phyloP scores from a whole-genome alignment of 2,797 vertebrate species.

The Poliocrania exsul region DNA sequence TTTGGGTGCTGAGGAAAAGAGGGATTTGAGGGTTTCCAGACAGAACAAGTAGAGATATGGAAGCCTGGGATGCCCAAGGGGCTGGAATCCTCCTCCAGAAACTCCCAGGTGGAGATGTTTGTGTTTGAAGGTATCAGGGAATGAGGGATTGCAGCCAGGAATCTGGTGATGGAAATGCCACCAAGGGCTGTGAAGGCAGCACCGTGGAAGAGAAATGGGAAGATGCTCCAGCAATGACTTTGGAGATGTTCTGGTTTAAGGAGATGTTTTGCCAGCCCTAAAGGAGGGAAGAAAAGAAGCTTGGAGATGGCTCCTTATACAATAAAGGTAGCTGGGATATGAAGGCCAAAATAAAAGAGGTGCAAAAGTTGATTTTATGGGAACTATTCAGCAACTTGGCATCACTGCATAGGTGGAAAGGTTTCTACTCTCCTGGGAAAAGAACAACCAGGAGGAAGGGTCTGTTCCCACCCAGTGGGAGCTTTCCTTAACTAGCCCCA shows the following conservation, averaged over 20 bases:
- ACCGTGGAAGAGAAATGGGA: fast-evolving
- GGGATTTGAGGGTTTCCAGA: not conserved
- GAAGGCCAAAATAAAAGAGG: not conserved
- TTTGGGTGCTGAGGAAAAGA: not conserved
- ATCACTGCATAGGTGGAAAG: fast-evolving
- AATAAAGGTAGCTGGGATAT: not conserved
- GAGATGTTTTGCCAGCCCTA: not conserved
- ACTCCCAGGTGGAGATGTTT: fast-evolving
- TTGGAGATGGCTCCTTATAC: not conserved
- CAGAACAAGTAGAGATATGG: fast-evolving
- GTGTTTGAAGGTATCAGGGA: not conserved
- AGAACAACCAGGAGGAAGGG: not conserved
- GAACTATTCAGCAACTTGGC: too few species aligned
- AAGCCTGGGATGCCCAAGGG: not conserved
- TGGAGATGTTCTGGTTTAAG: not conserved
- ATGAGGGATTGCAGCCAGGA: not conserved
- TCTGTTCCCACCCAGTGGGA: not conserved
- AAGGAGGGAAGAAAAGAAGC: not conserved
- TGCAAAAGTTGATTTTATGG: not conserved
- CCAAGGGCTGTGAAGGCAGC: not conserved
- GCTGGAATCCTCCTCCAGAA: not conserved
- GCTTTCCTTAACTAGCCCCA: not conserved
- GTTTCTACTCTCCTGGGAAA: not conserved
- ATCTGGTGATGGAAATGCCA: not conserved
- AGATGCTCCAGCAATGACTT: not conserved